Base-by-base conservation (phyloP, 1,140 invertebrate species). In the Metaphire vulgaris region DNA sequence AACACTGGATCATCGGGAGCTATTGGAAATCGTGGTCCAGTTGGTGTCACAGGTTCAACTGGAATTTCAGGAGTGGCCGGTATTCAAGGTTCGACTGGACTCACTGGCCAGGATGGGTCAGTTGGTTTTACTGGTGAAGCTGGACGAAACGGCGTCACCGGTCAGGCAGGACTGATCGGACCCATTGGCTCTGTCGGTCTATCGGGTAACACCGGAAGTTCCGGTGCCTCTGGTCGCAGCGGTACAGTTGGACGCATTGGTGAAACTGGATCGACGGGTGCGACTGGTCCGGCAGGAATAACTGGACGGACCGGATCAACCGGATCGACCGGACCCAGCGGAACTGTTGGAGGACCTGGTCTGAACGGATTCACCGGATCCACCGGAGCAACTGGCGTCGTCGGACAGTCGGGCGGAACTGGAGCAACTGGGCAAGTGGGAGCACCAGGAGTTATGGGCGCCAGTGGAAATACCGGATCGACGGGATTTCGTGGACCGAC, bases 41-140 rank as follows among this genome's bases (percentile, higher is more conserved):
- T 31, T 14, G 73, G 74, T n/a, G 31, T 21, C 33, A 72, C 66
- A 21, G 74, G 74, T 15, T 30, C 66, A 32, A 68, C 66, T 41
- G 74, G 74, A 6, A 1, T 26, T 26, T 32, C 21, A 6, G 41
- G 41, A 21, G 6, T 21, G 6, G 21, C 6, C 6, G 41, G 41
- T 12, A 6, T 6, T 12, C 6, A 6, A 12, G 41, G 41, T 56
- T 6, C 41, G 6, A 56, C 6, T 56, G 41, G 41, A 12, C 6
- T 6, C 6, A 56, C 6, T 56, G 41, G 41, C 21, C 6, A 12
- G 41, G 21, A 6, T 56, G 41, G 41, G 6, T 6, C 41, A 12
- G 21, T 21, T 56, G 41, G 41, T 56, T 56, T 56, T 21, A 56
- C 41, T 56, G 41, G 41, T 21, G 6, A 6, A 56, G 21, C 6